Evolutionary conservation across 2,113 vertebrate genomes (phyloP).

Genomic region (Leptodactylus fuscus): DNA sequence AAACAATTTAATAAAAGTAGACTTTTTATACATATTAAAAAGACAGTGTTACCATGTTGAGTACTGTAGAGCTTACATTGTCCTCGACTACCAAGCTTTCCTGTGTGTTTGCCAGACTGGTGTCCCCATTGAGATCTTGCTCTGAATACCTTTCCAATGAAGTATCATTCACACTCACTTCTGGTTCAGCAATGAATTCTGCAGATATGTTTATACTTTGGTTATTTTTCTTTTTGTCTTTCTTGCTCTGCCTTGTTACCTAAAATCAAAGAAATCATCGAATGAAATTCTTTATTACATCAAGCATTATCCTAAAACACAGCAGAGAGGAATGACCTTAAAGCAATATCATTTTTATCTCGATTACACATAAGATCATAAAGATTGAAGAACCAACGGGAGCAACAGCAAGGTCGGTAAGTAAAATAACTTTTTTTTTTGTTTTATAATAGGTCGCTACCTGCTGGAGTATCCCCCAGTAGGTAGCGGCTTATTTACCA

Average conservation of each 20-base stretch:
- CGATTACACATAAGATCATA: no score
- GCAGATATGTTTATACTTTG: neutral
- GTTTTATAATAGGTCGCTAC: no score
- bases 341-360: no score
- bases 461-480: no score
- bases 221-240: conserved; percentile 23
- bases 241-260: conserved; percentile 1
- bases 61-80: neutral
- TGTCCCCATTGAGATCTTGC: neutral
- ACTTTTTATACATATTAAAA: no score
- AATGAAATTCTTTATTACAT: neutral
- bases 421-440: no score
- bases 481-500: no score
- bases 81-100: neutral
- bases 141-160: neutral
- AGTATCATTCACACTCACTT: neutral
- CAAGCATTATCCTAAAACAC: neutral
- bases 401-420: no score
- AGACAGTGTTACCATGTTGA: neutral
- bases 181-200: neutral
- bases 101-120: neutral
- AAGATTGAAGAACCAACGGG: no score
- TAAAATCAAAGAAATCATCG: neutral
- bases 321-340: no score
- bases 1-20: no score